These are phyloP conservation scores for Macrotus californicus DNA, from an alignment of 2,113 vertebrate genomes.

Conservation along the genomic window DNA sequence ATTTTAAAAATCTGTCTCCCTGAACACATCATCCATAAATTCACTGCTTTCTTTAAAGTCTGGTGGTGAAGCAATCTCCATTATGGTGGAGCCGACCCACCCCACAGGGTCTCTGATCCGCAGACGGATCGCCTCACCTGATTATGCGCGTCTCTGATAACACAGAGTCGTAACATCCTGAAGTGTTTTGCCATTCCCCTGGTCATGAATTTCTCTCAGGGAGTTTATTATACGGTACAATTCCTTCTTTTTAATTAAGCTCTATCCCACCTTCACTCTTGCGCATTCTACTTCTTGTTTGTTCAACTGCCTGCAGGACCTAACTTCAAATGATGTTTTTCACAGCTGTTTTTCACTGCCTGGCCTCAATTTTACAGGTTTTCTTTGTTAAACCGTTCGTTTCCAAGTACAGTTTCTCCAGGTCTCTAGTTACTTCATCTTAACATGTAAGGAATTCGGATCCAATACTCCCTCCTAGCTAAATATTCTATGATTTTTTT, in stretches of 20 bases:
- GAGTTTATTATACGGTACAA: not conserved
- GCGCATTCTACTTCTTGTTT: not conserved
- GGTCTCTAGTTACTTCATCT: not conserved
- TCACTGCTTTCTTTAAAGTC: not conserved
- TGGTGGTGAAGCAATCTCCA: not conserved
- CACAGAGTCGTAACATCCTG: not conserved
- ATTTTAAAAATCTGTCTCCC: not conserved
- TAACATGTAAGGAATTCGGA: not conserved
- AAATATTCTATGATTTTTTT: not conserved
- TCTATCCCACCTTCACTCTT: not conserved
- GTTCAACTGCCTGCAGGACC: not conserved
- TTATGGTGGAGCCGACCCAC: not conserved
- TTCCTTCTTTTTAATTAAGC: not conserved
- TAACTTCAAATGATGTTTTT: not conserved
- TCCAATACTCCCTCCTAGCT: not conserved
- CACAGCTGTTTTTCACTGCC: conserved; percentile 22
- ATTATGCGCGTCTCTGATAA: not conserved
- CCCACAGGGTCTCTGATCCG: not conserved
- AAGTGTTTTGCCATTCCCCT: not conserved
- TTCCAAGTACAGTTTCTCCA: not conserved
- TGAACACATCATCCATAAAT: not conserved
- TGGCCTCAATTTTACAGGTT: not conserved
- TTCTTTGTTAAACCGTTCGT: conserved; percentile 19
- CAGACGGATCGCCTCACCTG: not conserved
- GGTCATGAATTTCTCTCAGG: not conserved